These are phyloP conservation scores for Heteropelma amictum DNA, from an alignment of 2,888 invertebrate genomes.

Conservation along the genomic window DNA sequence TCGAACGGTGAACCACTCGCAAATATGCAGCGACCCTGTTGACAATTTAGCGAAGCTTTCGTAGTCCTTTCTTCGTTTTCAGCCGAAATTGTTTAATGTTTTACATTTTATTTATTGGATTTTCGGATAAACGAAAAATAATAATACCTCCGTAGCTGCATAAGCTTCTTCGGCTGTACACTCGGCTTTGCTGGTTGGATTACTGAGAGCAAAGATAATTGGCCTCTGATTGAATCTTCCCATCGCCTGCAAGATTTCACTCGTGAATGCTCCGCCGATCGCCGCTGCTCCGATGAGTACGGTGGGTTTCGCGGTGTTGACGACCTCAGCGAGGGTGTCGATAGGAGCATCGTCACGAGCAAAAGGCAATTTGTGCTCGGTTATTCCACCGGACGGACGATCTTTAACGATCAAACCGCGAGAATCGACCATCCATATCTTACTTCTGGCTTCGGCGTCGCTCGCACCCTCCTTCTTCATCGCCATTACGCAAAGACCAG, in stretches of 20 bases:
- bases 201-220: slow-evolving; percentile 98
- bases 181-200: slow-evolving; percentile 98
- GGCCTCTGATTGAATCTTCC: slow-evolving; percentile 89
- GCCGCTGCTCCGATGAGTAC: slow-evolving; percentile 97
- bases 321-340: slow-evolving; percentile 88
- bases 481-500: slow-evolving; percentile 93
- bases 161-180: slow-evolving; percentile 99
- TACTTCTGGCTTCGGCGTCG: slow-evolving; percentile 86
- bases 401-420: slow-evolving; percentile 95
- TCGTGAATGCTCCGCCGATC: slow-evolving; percentile 94
- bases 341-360: slow-evolving; percentile 89
- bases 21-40: slow-evolving; percentile 93
- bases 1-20: slow-evolving; percentile 98
- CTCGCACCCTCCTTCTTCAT: slow-evolving; percentile 92
- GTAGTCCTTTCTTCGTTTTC: background rate
- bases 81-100: too few species aligned
- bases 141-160: slow-evolving; percentile 90
- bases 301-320: slow-evolving; percentile 89
- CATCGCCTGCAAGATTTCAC: slow-evolving; percentile 92
- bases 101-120: slow-evolving; percentile 4
- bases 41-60: slow-evolving; percentile 10
- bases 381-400: slow-evolving; percentile 89
- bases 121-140: too few species aligned
- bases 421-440: slow-evolving; percentile 98
- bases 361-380: slow-evolving; percentile 89